These are phyloP conservation scores for Agrenia bidenticulata DNA, from an alignment of 2,888 invertebrate genomes.

Conservation along the genomic window DNA sequence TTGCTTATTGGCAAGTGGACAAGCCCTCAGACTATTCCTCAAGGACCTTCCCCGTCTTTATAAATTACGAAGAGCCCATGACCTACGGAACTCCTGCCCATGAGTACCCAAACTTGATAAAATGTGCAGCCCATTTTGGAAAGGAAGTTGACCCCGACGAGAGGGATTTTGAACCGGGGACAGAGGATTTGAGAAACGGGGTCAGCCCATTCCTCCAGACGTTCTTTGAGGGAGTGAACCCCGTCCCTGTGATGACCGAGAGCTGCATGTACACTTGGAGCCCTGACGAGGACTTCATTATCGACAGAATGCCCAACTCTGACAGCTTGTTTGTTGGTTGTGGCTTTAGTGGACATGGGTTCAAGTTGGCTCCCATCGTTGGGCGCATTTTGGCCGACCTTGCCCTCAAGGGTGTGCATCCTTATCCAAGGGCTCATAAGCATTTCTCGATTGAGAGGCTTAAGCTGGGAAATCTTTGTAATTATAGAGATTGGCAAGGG, in stretches of 20 bases:
- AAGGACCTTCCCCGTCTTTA: constrained; percentile 45
- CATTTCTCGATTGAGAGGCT: constrained; percentile 38
- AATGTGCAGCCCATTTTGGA: constrained; percentile 32
- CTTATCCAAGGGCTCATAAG: constrained; percentile 19
- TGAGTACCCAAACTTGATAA: constrained; percentile 44
- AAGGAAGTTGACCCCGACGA: constrained; percentile 33
- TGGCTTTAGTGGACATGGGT: constrained; percentile 50
- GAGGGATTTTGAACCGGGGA: constrained; percentile 37
- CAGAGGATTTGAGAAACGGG: constrained; percentile 15
- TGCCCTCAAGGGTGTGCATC: constrained; percentile 25
- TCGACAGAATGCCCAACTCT: constrained; percentile 35
- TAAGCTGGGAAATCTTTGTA: neutral
- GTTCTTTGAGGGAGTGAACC: constrained; percentile 34
- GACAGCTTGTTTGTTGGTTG: constrained; percentile 36
- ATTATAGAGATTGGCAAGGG: neutral
- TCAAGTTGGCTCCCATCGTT: constrained; percentile 44
- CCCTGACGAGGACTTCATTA: constrained; percentile 45
- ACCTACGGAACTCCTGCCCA: constrained; percentile 45
- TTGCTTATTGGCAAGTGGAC: constrained; percentile 45
- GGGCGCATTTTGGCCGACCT: constrained; percentile 37
- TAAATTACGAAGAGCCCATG: constrained; percentile 35
- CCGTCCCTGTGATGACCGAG: constrained; percentile 40
- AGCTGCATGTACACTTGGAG: constrained; percentile 47
- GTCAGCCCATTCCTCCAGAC: constrained; percentile 38
- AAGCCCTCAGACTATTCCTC: constrained; percentile 31